Base-by-base conservation (phyloP, 2,888 invertebrate genomes). In the Podabrus alpinus region DNA sequence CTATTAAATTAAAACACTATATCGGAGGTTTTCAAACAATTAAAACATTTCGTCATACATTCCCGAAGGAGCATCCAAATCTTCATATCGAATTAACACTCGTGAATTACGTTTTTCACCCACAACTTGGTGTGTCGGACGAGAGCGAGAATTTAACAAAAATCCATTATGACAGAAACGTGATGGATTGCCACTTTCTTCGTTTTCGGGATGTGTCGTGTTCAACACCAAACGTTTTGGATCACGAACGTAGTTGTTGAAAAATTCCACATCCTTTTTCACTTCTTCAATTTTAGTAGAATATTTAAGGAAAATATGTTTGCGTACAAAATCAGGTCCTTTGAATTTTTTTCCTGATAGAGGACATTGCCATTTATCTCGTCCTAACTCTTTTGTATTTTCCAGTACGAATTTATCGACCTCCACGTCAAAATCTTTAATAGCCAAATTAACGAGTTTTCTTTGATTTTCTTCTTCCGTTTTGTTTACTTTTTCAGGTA, bases 341-440 rank as follows among this genome's bases (percentile, higher is more conserved):
- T 99, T 99, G 88, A 99, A 99, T 87, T 99, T 99, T 87, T 99
- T 99, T 1, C 99, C 99, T 72, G 98, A 98, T 10, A 99, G 88
- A 0, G 99, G 99, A 87, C 99, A 99, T 80, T 99, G 87, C 99
- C 99, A 99, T 84, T 99, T 99, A 86, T 99, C 99, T 86, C 98
- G 97, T 0, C 96, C 95, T 79, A 99, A 85, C 88, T 99, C 99
- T 84, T 98, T 96, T 0, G 98, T 98, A 86, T 99, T 99, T 0
- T 97, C 94, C 83, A 94, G 93, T 15, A 99, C 94, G 86, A 99
- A 98, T 86, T 97, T 97, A 83, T 98, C 98, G 0, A 98, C 94
- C 88, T 96, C 96, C 1, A 88, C 89, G 74, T 91, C 90, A 0
- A 89, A 88, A 80, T 92, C 91, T 79, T 88, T 87, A 60, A 87